phyloP scores from a whole-genome alignment of 2,113 vertebrate genomes.

The Microtus richardsoni region DNA sequence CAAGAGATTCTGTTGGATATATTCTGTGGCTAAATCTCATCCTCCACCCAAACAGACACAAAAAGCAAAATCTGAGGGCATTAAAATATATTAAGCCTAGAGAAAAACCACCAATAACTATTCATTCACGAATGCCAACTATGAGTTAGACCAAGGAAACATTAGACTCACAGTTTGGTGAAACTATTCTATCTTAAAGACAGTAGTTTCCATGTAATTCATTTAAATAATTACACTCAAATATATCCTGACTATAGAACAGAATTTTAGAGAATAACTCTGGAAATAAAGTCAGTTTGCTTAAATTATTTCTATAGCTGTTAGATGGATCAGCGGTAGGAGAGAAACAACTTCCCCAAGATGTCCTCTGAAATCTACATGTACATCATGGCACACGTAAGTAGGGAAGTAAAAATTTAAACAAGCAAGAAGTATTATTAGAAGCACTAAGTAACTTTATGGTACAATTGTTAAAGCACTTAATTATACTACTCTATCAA shows the following conservation, averaged over 20 bases:
- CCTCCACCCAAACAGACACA: not conserved
- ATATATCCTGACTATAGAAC: not conserved
- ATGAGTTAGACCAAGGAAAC: not conserved
- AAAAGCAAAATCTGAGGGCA: slow-evolving; percentile 1
- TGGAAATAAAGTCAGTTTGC: slow-evolving; percentile 12
- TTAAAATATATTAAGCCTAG: slow-evolving; percentile 27
- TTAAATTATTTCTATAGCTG: slow-evolving; percentile 59
- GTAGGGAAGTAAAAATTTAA: not conserved
- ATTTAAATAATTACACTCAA: slow-evolving; percentile 34
- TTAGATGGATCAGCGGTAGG: not conserved
- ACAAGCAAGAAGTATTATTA: not conserved
- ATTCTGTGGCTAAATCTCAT: not conserved
- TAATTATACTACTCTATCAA: slow-evolving; percentile 52
- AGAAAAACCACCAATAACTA: slow-evolving; percentile 20
- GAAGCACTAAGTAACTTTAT: slow-evolving; percentile 17
- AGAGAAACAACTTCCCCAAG: not conserved
- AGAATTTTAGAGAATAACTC: slow-evolving; percentile 20
- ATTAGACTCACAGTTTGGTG: not conserved
- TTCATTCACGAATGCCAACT: slow-evolving; percentile 4
- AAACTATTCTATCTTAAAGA: slow-evolving; percentile 20
- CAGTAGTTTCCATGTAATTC: not conserved
- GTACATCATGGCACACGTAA: not conserved
- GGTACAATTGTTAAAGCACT: not conserved
- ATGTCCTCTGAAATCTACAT: not conserved
- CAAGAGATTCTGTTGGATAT: slow-evolving; percentile 11